A percentile compares a stretch with the other conserved stretches of the same genome.
These are phyloP conservation scores for Carettochelys insculpta DNA, from an alignment of 2,113 vertebrate species.

Conservation along the genomic window DNA sequence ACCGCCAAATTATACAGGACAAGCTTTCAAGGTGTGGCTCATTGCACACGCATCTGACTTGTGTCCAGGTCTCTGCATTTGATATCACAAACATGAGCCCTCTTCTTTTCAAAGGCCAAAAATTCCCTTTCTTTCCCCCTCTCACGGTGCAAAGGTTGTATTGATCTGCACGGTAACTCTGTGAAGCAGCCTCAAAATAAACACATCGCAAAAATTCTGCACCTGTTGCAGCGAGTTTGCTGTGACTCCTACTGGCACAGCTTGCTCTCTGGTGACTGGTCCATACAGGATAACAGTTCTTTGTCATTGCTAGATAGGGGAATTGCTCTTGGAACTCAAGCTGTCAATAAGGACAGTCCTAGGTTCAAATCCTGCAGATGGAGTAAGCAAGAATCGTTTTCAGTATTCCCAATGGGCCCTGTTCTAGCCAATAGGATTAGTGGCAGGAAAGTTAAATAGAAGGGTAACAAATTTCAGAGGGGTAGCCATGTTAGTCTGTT, in stretches of 20 bases:
- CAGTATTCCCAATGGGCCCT: not conserved
- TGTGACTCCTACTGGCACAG: not conserved
- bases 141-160: rapidly evolving
- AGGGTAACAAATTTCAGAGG: too few relatives aligned
- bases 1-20: not conserved
- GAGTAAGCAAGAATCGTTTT: not conserved
- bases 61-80: not conserved
- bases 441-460: not conserved
- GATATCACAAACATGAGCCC: slow-evolving; percentile 11
- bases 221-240: rapidly evolving
- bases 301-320: not conserved
- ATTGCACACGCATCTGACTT: not conserved
- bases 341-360: not conserved
- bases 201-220: not conserved
- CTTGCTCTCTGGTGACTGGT: not conserved
- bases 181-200: rapidly evolving
- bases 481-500: too few relatives aligned
- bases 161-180: not conserved
- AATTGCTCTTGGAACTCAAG: not conserved
- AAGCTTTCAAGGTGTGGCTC: slow-evolving; percentile 15
- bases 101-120: slow-evolving; percentile 50
- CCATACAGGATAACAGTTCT: not conserved
- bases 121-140: slow-evolving; percentile 67
- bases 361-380: not conserved
- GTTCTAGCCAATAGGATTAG: not conserved